Evolutionary conservation across 1,140 invertebrate genomes (phyloP), one percentile per base, ranked within the genome.

Genomic region (Macrotrachela quadricornifera): DNA sequence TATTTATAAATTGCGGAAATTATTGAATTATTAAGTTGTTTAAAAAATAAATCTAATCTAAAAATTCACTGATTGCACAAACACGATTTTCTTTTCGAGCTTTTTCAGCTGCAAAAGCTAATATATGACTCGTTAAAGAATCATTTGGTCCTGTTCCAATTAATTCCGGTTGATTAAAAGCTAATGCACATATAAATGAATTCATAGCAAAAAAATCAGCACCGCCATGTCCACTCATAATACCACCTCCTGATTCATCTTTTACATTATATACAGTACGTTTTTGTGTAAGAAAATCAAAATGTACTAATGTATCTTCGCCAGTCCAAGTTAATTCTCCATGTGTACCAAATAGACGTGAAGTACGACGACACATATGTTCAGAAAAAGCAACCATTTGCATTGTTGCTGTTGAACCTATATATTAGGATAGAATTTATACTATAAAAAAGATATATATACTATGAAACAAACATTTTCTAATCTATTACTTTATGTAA

Each of bases 351-450:
- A 57, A 60, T 38, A 60, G 47, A 16, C 54, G 55, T 14, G 59
- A 57, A 17, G 61, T 61, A 45, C 72, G 57, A 16, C 43, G 47
- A 59, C 71, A 73, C 11, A 71, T 30, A 11, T 62, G 58, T 55
- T 70, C 58, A 15, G 68, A 71, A 57, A 72, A 73, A 40, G 70
- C 71, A n/a, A 73, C 60, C 70, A 72, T 73, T 8, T 65, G 64
- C 15, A 73, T 62, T 8, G 62, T 63, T 16, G 65, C 67, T 11
- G 71, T 72, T 13, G 69, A 38, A 21, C 71, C n/a, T n/a, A n/a
- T n/a, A n/a, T n/a, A n/a, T n/a, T n/a, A n/a, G n/a, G n/a, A n/a
- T n/a, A n/a, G n/a, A n/a, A n/a, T n/a, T n/a, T n/a, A n/a, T n/a
- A n/a, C n/a, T n/a, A n/a, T n/a, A n/a, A n/a, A n/a, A n/a, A n/a